phyloP scores from a whole-genome alignment of 1,140 invertebrate species.

The Euschistus heros region DNA sequence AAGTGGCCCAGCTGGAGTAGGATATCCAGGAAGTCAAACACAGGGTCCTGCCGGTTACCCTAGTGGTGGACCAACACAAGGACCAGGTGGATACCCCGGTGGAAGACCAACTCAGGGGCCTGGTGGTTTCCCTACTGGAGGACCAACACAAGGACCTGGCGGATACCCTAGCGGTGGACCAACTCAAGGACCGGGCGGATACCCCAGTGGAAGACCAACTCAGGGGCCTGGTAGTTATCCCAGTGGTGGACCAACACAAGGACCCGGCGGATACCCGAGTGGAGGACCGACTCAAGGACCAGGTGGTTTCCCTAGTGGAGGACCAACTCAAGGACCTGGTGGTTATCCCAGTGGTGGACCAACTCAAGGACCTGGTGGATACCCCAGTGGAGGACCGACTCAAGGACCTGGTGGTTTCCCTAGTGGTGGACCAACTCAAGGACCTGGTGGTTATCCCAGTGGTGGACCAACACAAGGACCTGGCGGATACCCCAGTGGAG shows the following conservation, averaged over 20 bases:
- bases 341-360: slow-evolving; percentile 25
- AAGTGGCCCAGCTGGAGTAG: slow-evolving; percentile 22
- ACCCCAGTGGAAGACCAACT: slow-evolving; percentile 29
- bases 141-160: slow-evolving; percentile 26
- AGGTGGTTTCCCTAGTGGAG: slow-evolving; percentile 27
- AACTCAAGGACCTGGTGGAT: slow-evolving; percentile 29
- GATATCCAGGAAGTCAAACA: slow-evolving; percentile 27
- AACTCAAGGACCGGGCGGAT: slow-evolving; percentile 30
- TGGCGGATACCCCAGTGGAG: slow-evolving; percentile 30
- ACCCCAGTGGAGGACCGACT: slow-evolving; percentile 30
- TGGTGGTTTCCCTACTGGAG: slow-evolving; percentile 23
- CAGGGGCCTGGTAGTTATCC: slow-evolving; percentile 27
- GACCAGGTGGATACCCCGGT: slow-evolving; percentile 31
- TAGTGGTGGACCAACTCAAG: slow-evolving; percentile 29
- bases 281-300: slow-evolving; percentile 32
- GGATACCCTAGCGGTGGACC: slow-evolving; percentile 30
- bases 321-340: slow-evolving; percentile 30
- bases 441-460: slow-evolving; percentile 27
- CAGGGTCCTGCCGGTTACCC: slow-evolving; percentile 30
- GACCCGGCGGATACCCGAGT: slow-evolving; percentile 29
- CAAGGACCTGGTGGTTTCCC: slow-evolving; percentile 31
- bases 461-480: slow-evolving; percentile 26
- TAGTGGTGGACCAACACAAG: slow-evolving; percentile 34
- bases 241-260: slow-evolving; percentile 27
- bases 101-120: slow-evolving; percentile 31